A percentile compares a stretch with the other conserved stretches of the same genome.
These are phyloP conservation scores for Sebastes schlegelii DNA, from an alignment of 2,113 vertebrate species.

Conservation along the genomic window DNA sequence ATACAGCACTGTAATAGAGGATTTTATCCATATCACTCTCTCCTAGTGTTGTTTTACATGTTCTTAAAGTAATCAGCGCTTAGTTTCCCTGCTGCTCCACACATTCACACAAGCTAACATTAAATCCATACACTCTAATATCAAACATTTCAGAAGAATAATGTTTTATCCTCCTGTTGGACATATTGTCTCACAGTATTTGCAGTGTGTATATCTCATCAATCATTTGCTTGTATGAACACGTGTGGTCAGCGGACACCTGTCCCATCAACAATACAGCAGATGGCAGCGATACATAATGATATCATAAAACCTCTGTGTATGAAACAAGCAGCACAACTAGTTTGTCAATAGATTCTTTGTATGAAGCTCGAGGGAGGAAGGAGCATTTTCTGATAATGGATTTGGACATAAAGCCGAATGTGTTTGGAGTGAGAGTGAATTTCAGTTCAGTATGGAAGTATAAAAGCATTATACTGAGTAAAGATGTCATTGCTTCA, in stretches of 20 bases:
- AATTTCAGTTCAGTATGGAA: constrained; percentile 6
- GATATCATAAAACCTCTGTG: constrained; percentile 58
- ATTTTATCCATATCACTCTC: not conserved
- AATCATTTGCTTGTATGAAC: constrained; percentile 51
- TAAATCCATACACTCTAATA: constrained; percentile 25
- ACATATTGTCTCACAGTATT: constrained; percentile 46
- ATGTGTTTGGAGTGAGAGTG: constrained; percentile 37
- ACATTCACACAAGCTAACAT: constrained; percentile 27
- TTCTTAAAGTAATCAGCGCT: not conserved
- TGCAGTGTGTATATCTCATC: constrained; percentile 37
- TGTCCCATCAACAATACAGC: constrained; percentile 68
- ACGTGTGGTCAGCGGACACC: constrained; percentile 65
- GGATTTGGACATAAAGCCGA: constrained; percentile 38
- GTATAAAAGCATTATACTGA: constrained; percentile 32
- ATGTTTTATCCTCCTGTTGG: constrained; percentile 14
- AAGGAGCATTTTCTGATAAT: constrained; percentile 45
- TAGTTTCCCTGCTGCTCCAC: not conserved
- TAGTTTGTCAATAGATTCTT: constrained; percentile 51
- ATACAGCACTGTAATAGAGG: not conserved
- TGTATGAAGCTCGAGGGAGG: constrained; percentile 39
- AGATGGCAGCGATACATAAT: constrained; percentile 69
- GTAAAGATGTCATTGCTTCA: not conserved
- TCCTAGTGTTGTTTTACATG: not conserved
- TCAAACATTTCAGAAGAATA: constrained; percentile 25
- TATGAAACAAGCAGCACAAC: constrained; percentile 39